phyloP scores from a whole-genome alignment of 2,797 vertebrate species.

The Thripadectes ignobilis region DNA sequence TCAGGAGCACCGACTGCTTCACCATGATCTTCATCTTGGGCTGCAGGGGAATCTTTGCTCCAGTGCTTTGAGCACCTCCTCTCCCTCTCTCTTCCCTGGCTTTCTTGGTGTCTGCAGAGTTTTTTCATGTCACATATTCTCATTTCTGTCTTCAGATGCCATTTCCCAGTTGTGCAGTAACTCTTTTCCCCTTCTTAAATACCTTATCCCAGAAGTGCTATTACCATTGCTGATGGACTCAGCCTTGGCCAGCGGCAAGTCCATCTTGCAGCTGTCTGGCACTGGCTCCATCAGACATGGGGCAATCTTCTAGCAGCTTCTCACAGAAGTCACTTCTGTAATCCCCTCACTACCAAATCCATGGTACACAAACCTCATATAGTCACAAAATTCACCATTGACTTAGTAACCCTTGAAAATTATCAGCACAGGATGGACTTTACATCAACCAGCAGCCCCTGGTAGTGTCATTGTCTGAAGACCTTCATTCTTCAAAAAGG shows the following conservation, averaged over 20 bases:
- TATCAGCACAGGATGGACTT: background rate
- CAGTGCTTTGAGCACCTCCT: background rate
- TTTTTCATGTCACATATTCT: background rate
- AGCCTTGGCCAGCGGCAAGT: fast-evolving
- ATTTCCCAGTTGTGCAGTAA: background rate
- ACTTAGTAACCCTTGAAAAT: background rate
- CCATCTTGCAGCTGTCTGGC: background rate
- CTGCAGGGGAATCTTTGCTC: background rate
- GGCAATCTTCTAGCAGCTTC: background rate
- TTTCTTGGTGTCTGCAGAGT: background rate
- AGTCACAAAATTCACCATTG: background rate
- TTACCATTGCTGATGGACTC: background rate
- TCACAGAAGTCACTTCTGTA: background rate
- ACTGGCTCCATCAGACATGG: background rate
- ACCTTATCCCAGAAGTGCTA: background rate
- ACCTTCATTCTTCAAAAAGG: background rate
- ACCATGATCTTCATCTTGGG: background rate
- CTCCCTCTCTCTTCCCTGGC: background rate
- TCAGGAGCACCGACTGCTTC: background rate
- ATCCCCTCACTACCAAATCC: background rate
- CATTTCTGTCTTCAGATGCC: background rate
- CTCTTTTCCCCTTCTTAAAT: background rate
- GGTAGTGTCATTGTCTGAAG: background rate
- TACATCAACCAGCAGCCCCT: background rate
- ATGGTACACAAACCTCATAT: background rate